Percentiles rank a stretch among this genome's conserved stretches.
Conservation (phyloP, 2,113 vertebrate species). For the Melospiza georgiana region DNA sequence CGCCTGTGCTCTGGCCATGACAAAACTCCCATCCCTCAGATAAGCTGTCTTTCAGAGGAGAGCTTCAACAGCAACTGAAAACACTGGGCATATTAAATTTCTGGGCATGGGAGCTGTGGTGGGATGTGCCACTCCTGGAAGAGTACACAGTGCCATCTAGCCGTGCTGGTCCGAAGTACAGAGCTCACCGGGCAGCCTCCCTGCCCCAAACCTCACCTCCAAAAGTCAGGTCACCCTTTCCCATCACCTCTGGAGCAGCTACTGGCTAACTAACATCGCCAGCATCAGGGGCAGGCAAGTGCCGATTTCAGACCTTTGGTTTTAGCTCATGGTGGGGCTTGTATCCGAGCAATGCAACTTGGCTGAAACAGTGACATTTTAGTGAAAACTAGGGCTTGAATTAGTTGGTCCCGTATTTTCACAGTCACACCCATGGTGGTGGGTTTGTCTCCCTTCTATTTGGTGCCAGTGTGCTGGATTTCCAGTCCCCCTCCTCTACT, state of each 20-base stretch:
- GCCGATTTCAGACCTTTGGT: not conserved
- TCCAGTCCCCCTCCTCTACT: not conserved
- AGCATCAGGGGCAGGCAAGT: not conserved
- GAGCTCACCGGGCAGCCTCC: not conserved
- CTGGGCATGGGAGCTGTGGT: not conserved
- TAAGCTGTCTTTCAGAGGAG: not conserved
- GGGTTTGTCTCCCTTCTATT: not conserved
- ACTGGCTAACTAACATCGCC: fast-evolving
- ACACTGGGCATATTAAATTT: not conserved
- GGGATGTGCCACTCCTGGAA: not conserved
- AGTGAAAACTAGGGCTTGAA: not conserved
- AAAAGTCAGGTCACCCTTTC: not conserved
- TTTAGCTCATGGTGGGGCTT: not conserved
- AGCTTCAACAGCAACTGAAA: not conserved
- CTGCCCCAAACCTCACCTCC: not conserved
- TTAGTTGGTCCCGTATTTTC: not conserved
- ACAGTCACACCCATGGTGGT: not conserved
- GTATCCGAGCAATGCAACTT: not conserved
- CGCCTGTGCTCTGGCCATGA: not conserved
- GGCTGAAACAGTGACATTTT: not conserved
- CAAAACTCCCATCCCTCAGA: not conserved
- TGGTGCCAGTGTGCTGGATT: not conserved
- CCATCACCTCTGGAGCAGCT: not conserved
- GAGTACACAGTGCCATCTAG: constrained; percentile 67
- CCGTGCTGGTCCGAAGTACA: constrained; percentile 1